Evolutionary conservation across 2,797 vertebrate genomes (phyloP).

Genomic region (Onychomys leucogaster): DNA sequence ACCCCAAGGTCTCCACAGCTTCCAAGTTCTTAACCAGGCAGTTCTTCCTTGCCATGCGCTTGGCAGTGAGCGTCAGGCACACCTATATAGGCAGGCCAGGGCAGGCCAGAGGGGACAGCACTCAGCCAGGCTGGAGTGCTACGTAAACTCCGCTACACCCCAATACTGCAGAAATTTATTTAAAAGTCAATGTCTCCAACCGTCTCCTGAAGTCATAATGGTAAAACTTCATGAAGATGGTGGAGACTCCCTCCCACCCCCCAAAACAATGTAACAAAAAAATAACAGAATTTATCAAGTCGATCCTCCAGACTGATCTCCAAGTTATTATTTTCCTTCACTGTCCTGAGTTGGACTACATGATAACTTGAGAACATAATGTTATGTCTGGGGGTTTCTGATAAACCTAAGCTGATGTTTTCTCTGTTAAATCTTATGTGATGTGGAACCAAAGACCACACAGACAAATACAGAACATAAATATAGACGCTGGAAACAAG

Average conservation of each 20-base stretch:
- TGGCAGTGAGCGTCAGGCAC: conserved; percentile 97
- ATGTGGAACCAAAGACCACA: accelerated
- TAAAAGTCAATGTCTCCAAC: background rate
- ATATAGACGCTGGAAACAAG: too few relatives aligned
- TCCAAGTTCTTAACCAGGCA: conserved; percentile 98
- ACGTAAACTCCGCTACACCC: accelerated
- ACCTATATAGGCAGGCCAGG: conserved; percentile 84
- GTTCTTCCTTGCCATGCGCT: conserved; percentile 99
- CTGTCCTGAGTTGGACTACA: background rate
- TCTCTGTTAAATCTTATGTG: background rate
- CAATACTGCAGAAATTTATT: accelerated
- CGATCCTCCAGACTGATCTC: background rate
- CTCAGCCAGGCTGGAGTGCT: background rate
- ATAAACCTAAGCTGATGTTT: background rate
- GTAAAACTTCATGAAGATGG: background rate
- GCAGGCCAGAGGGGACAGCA: background rate
- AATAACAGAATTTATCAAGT: background rate
- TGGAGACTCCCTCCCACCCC: background rate
- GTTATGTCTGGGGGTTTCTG: background rate
- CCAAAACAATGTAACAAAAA: background rate
- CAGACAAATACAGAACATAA: accelerated
- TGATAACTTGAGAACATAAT: background rate
- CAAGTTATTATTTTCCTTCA: background rate
- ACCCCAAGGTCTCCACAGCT: conserved; percentile 96
- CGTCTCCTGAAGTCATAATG: background rate